Evolutionary conservation across 1,140 invertebrate genomes (phyloP).

Genomic region (Limonius californicus): DNA sequence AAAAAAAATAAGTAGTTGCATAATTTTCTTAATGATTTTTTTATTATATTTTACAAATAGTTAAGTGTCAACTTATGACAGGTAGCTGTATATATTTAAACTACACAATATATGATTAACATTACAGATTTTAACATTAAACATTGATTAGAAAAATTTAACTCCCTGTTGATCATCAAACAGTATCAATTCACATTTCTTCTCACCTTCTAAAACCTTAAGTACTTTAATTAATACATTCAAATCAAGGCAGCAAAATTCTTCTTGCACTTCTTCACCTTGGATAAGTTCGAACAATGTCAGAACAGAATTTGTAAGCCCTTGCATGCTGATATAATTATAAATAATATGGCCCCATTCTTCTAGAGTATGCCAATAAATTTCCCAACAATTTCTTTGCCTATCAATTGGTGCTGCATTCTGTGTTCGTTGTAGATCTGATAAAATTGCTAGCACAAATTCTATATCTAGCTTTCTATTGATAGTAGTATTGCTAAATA

Average conservation of each 20-base stretch:
- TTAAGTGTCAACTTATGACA: too few relatives aligned
- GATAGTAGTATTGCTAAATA: conserved; percentile 84
- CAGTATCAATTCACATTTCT: conserved; percentile 85
- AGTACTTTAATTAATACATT: conserved; percentile 78
- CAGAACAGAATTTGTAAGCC: conserved; percentile 81
- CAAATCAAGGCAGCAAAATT: conserved; percentile 82
- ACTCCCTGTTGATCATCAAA: conserved; percentile 88
- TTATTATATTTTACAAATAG: too few relatives aligned
- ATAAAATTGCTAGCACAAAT: conserved; percentile 69
- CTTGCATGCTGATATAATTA: conserved; percentile 77
- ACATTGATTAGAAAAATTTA: conserved; percentile 79
- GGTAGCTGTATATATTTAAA: too few relatives aligned
- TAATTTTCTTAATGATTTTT: too few relatives aligned
- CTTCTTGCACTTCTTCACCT: conserved; percentile 72
- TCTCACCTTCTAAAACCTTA: conserved; percentile 69
- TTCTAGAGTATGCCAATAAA: conserved; percentile 92
- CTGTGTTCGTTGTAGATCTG: conserved; percentile 74
- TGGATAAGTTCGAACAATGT: conserved; percentile 88
- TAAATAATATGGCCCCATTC: conserved; percentile 95
- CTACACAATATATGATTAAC: too few relatives aligned
- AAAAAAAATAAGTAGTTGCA: too few relatives aligned
- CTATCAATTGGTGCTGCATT: conserved; percentile 86
- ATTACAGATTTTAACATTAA: too few relatives aligned
- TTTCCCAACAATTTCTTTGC: conserved; percentile 76
- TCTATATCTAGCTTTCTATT: conserved; percentile 77